These are phyloP conservation scores for Neocloeon triangulifer DNA, from an alignment of 1,140 invertebrate species.

Conservation along the genomic window DNA sequence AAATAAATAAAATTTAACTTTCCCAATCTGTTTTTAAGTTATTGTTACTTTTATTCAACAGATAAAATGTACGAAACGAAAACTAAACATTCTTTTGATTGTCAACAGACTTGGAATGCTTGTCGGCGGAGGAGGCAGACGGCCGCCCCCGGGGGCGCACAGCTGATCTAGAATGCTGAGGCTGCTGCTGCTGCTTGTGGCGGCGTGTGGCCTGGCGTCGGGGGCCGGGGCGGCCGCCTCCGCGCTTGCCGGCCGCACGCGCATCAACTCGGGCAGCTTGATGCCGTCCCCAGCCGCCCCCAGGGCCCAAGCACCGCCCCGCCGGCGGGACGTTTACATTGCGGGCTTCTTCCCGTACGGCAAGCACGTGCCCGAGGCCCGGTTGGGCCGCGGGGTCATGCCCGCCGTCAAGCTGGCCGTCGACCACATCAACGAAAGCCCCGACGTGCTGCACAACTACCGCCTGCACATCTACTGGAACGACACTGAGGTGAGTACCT, in stretches of 20 bases:
- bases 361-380: slow-evolving; percentile 33
- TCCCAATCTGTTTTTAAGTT: too few species aligned
- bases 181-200: neutral
- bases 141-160: neutral
- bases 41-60: too few species aligned
- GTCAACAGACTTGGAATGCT: neutral
- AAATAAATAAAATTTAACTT: too few species aligned
- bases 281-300: neutral
- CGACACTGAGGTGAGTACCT: slow-evolving; percentile 74
- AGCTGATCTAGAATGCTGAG: neutral
- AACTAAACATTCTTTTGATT: too few species aligned
- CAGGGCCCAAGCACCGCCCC: neutral
- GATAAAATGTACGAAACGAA: too few species aligned
- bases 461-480: slow-evolving; percentile 85
- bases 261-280: neutral
- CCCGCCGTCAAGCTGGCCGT: slow-evolving; percentile 79
- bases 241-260: neutral
- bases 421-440: slow-evolving; percentile 79
- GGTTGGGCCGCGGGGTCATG: slow-evolving; percentile 70
- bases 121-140: neutral
- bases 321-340: slow-evolving; percentile 54
- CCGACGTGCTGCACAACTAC: slow-evolving; percentile 60
- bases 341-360: slow-evolving; percentile 79
- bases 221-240: neutral
- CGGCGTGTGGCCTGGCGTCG: neutral